Evolutionary conservation across 2,888 invertebrate species (phyloP).

Genomic region (Endomychus coccineus): DNA sequence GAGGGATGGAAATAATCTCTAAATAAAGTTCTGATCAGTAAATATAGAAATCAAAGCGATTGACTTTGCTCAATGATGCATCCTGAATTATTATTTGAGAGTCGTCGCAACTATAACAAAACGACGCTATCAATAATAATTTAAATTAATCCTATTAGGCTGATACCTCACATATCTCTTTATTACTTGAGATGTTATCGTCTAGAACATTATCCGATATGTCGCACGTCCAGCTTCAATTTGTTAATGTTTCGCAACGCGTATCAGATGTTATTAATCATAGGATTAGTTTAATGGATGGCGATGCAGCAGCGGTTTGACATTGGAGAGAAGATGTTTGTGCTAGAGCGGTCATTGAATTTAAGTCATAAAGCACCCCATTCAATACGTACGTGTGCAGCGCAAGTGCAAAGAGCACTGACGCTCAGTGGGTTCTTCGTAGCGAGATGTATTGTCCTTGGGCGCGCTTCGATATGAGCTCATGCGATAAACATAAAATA

Average conservation of each 20-base stretch:
- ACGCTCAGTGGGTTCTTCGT: slow-evolving; percentile 17
- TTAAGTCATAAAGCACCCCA: slow-evolving; percentile 38
- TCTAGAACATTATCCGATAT: slow-evolving; percentile 15
- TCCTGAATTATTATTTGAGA: no score
- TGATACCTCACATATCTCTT: no score
- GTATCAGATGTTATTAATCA: slow-evolving; percentile 26
- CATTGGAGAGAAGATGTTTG: slow-evolving; percentile 9
- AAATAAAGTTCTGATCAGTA: no score
- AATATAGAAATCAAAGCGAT: no score
- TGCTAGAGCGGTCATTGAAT: slow-evolving; percentile 34
- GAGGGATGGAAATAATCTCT: no score
- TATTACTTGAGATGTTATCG: slow-evolving; percentile 17
- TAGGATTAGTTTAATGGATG: slow-evolving; percentile 22
- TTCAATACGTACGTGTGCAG: slow-evolving; percentile 35
- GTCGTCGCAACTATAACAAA: no score
- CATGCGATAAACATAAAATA: slow-evolving; percentile 36
- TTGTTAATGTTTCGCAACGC: slow-evolving; percentile 22
- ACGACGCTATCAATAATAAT: no score
- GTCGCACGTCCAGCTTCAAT: slow-evolving; percentile 19
- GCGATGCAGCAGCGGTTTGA: not conserved
- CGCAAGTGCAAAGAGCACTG: slow-evolving; percentile 31
- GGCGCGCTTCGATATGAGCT: slow-evolving; percentile 25
- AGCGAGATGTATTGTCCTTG: slow-evolving; percentile 17
- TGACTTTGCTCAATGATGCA: no score
- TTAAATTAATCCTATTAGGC: no score